Percentiles rank a stretch among this genome's conserved stretches.
These are phyloP conservation scores for Ptychochromis oligacanthus DNA, from an alignment of 2,113 vertebrate species.

Conservation along the genomic window DNA sequence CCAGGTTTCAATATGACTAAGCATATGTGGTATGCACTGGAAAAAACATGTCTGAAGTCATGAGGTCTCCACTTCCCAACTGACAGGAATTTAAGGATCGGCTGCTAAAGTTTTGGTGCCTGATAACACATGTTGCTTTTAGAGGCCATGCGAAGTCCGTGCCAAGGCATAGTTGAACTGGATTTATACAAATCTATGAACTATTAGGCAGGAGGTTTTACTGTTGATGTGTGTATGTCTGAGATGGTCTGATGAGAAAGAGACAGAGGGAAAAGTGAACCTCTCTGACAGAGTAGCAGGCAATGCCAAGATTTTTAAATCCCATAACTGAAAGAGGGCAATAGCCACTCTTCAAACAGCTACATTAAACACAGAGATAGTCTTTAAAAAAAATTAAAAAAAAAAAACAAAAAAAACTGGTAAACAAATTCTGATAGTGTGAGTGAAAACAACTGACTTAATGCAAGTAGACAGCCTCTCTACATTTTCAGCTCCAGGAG, in stretches of 20 bases:
- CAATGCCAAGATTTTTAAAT: neutral
- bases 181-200: neutral
- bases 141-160: neutral
- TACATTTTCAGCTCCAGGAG: conserved; percentile 5
- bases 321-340: neutral
- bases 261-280: neutral
- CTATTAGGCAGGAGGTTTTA: neutral
- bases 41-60: conserved; percentile 7
- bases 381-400: too few relatives aligned
- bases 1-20: conserved; percentile 4
- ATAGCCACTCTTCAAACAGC: neutral
- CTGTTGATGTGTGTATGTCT: neutral
- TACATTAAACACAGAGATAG: neutral
- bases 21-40: neutral
- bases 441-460: neutral
- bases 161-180: neutral
- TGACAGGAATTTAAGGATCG: neutral
- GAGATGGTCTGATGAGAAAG: neutral
- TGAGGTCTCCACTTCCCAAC: neutral
- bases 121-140: neutral
- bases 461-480: neutral
- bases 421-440: neutral
- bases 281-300: neutral
- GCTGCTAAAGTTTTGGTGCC: neutral
- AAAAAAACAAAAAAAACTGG: too few relatives aligned